Conservation (phyloP, 2,888 invertebrate genomes). For the Falcaria lacertinaria region DNA sequence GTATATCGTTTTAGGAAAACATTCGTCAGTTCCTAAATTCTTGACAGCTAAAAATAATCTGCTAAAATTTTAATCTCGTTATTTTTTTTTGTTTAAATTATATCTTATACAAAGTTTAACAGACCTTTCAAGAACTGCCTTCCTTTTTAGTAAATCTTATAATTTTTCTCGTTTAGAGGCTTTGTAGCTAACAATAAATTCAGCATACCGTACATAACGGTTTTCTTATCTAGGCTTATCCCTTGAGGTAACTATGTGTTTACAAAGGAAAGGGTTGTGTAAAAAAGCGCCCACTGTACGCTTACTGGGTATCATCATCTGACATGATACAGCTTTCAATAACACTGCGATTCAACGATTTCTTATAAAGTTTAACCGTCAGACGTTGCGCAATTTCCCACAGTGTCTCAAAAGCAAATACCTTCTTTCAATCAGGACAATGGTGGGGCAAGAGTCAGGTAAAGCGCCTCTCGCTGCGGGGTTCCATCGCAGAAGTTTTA, state of each 20-base stretch:
- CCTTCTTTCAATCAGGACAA: conserved; percentile 68
- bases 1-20: too few species aligned
- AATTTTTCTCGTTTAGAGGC: conserved; percentile 2
- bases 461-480: conserved; percentile 69
- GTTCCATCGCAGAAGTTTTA: conserved; percentile 72
- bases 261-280: conserved; percentile 50
- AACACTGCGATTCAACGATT: conserved; percentile 45
- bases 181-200: conserved; percentile 26
- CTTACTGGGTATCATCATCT: conserved; percentile 36
- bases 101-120: conserved; percentile 14
- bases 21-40: too few species aligned
- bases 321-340: conserved; percentile 49
- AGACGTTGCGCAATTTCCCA: conserved; percentile 74
- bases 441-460: conserved; percentile 78
- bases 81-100: not conserved
- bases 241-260: conserved; percentile 25
- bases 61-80: too few species aligned
- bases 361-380: conserved; percentile 46
- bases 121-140: conserved; percentile 7
- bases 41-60: too few species aligned
- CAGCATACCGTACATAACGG: conserved; percentile 35
- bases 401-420: conserved; percentile 70
- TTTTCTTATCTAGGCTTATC: conserved; percentile 46
- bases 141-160: conserved; percentile 22
- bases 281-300: conserved; percentile 41